Conservation (phyloP, 2,797 vertebrate species). For the Acanthis flammea region DNA sequence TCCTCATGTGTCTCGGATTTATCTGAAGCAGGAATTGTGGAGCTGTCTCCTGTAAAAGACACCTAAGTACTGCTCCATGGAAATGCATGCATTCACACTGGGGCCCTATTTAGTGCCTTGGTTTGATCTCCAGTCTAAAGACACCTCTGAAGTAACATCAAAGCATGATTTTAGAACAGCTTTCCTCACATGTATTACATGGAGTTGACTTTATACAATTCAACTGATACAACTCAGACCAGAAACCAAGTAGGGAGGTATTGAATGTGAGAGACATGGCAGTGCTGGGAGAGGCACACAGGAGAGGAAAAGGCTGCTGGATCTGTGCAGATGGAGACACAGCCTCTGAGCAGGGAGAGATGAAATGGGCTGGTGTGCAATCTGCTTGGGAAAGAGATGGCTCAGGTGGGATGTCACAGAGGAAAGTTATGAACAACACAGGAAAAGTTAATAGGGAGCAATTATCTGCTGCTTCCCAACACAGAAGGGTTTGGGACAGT, state of each 20-base stretch:
- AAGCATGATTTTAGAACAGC: conserved; percentile 27
- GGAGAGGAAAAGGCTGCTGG: neutral
- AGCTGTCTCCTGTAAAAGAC: conserved; percentile 16
- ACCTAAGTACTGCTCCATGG: neutral
- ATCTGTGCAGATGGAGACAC: accelerated
- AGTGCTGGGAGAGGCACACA: neutral
- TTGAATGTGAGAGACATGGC: neutral
- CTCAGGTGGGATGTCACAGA: neutral
- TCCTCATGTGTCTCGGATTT: neutral
- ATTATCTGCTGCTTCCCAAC: neutral
- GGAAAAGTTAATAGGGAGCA: conserved; percentile 4
- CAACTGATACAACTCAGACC: neutral
- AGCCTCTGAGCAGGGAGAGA: neutral
- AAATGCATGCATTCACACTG: conserved; percentile 21
- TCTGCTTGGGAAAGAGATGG: neutral
- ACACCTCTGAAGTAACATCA: conserved; percentile 48
- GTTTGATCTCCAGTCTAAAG: conserved; percentile 50
- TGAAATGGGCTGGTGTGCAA: neutral
- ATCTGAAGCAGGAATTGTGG: neutral
- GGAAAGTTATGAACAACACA: neutral
- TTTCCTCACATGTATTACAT: conserved; percentile 41
- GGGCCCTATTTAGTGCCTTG: conserved; percentile 16
- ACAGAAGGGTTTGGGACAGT: neutral
- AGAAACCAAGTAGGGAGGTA: conserved; percentile 14
- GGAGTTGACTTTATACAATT: conserved; percentile 39